These are phyloP conservation scores for Chrysina gloriosa DNA, from an alignment of 2,888 invertebrate species.

Conservation along the genomic window DNA sequence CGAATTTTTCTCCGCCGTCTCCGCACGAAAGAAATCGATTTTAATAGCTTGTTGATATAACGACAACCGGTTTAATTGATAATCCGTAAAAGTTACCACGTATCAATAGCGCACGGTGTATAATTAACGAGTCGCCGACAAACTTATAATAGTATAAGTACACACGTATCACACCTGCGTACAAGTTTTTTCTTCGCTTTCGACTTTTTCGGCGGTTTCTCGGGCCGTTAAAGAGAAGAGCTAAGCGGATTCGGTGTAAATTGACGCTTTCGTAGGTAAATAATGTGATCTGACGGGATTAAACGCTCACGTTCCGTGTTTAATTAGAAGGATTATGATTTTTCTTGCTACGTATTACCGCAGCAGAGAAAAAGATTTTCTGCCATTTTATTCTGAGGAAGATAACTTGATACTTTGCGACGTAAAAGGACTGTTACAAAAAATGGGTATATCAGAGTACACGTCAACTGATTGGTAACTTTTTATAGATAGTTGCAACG, in stretches of 20 bases:
- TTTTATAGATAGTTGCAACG: too few species aligned
- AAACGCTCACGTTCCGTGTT: neutral
- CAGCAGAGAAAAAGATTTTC: too few species aligned
- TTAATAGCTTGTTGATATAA: slow-evolving; percentile 27
- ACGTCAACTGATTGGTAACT: too few species aligned
- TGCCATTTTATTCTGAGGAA: too few species aligned
- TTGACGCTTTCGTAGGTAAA: too few species aligned
- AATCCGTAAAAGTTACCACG: slow-evolving; percentile 16
- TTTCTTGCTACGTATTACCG: too few species aligned
- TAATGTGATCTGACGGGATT: neutral
- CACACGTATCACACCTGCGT: neutral
- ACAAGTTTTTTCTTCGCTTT: neutral
- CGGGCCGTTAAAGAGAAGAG: neutral
- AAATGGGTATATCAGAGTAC: too few species aligned
- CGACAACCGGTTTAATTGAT: slow-evolving; percentile 32
- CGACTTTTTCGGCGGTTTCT: neutral
- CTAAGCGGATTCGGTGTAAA: neutral
- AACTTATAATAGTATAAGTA: slow-evolving; percentile 10
- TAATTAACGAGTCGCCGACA: slow-evolving; percentile 13
- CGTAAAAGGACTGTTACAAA: too few species aligned
- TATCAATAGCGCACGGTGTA: slow-evolving; percentile 6
- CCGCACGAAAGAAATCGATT: slow-evolving; percentile 14
- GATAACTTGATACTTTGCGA: too few species aligned
- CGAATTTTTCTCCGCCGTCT: neutral
- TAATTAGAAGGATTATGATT: neutral